phyloP scores from a whole-genome alignment of 30 jellyfish, hydroid and myxozoan species.

The Clytia hemisphaerica region DNA sequence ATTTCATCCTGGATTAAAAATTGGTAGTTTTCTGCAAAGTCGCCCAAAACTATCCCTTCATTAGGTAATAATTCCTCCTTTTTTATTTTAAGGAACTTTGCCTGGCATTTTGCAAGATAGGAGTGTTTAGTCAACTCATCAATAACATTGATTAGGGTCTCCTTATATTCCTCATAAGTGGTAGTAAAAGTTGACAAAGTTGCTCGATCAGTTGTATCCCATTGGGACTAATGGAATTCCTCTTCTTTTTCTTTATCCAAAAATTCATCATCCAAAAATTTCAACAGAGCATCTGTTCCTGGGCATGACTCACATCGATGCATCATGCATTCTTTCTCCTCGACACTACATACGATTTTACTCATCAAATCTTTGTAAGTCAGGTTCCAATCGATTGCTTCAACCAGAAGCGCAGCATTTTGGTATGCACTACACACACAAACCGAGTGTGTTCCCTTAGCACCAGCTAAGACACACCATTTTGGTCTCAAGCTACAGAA shows the following conservation, averaged over 20 bases:
- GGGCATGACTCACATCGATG: constrained; percentile 56
- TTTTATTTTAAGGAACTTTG: no score
- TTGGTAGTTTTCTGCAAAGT: no score
- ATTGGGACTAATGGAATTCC: no score
- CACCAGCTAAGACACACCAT: constrained; percentile 58
- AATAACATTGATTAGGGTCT: no score
- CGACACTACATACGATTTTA: constrained; percentile 27
- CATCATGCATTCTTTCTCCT: constrained; percentile 36
- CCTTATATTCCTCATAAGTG: no score
- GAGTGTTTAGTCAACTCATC: no score
- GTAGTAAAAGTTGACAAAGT: no score
- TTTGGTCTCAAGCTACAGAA: constrained; percentile 56
- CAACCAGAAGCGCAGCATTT: constrained; percentile 19
- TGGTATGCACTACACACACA: constrained; percentile 64
- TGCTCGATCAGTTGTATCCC: no score
- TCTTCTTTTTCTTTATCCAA: constrained; percentile 2
- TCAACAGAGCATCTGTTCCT: not conserved
- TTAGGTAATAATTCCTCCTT: no score
- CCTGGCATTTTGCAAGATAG: no score
- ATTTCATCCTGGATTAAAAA: no score
- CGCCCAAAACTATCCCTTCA: no score
- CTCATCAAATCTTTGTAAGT: constrained; percentile 26
- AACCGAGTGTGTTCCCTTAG: constrained; percentile 57
- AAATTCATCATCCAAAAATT: not conserved
- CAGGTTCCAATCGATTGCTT: not conserved